Percentiles rank a stretch among this genome's conserved stretches.
Evolutionary conservation across 2,113 vertebrate species (phyloP).

Genomic region (Cercopithecus mona): DNA sequence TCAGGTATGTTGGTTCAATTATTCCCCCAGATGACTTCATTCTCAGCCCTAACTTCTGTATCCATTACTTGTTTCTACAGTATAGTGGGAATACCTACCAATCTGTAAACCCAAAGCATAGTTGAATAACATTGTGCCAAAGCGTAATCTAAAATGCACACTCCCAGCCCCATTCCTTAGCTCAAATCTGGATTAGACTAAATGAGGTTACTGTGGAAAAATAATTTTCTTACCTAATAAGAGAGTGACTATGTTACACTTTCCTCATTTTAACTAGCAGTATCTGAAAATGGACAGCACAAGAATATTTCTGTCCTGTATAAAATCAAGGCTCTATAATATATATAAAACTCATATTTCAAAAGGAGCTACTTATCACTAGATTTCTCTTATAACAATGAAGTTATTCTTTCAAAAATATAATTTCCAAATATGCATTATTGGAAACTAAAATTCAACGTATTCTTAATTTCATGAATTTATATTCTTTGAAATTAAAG

Average conservation of each 20-base stretch:
- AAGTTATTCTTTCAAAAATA: neutral
- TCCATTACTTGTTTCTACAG: neutral
- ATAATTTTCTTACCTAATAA: neutral
- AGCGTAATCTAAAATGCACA: neutral
- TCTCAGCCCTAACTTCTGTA: neutral
- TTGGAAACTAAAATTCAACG: neutral
- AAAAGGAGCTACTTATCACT: neutral
- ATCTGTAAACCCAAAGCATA: neutral
- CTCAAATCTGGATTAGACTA: neutral
- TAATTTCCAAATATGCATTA: neutral
- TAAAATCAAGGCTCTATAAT: neutral
- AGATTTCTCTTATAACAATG: neutral
- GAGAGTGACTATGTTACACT: neutral
- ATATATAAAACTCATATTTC: neutral
- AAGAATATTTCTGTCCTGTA: neutral
- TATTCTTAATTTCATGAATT: conserved; percentile 12
- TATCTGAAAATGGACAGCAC: neutral
- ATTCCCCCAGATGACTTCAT: neutral
- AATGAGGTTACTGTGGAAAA: neutral
- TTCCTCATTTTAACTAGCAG: neutral
- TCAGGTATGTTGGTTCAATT: neutral
- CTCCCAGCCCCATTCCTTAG: neutral
- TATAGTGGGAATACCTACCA: neutral
- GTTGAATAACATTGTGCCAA: neutral
- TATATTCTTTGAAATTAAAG: neutral